Evolutionary conservation across 1,140 invertebrate species (phyloP), one percentile per base, ranked within the genome.

Genomic region (Harpegnathos saltator): DNA sequence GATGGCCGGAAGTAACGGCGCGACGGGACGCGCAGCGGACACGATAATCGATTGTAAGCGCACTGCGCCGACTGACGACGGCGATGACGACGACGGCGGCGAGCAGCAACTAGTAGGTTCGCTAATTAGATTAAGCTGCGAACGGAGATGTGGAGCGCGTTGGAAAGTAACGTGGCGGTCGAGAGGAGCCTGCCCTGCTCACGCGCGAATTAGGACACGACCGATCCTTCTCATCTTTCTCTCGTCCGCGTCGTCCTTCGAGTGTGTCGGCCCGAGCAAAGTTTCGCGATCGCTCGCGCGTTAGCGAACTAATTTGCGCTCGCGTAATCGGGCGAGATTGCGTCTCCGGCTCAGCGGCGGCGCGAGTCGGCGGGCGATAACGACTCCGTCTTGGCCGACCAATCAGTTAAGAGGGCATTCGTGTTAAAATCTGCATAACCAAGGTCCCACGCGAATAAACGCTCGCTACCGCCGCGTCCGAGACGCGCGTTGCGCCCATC

Each of bases 351-450:
- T 44, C 11, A 44, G 38, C 7, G 52, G 68, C 59, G 33, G 74
- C 33, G 71, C 26, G 33, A 78, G 44, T 71, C 66, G 29, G 11
- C 3, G 29, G 29, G 50, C 19, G 68, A 80, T 72, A 82, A 74
- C 33, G 66, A 59, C 62, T 74, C 56, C 29, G 66, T 44, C 38
- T 58, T 48, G 22, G 29, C 33, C 63, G 80, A 74, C 81, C 84
- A 91, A 90, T 90, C 87, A 54, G 56, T 85, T 88, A 88, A 90
- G 82, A 90, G 89, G 88, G 33, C 74, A 86, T 86, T 68, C 87
- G 48, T 68, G 83, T 87, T 66, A 75, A 83, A 86, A 91, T 91
- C 86, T 89, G 73, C 89, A 90, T 90, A 90, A 89, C 72, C 61
- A 78, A 65, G 66, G 65, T 89, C 62, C 72, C 33, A 7, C 22